Base-by-base conservation (phyloP, 2,888 invertebrate species). In the Limnephilus marmoratus region DNA sequence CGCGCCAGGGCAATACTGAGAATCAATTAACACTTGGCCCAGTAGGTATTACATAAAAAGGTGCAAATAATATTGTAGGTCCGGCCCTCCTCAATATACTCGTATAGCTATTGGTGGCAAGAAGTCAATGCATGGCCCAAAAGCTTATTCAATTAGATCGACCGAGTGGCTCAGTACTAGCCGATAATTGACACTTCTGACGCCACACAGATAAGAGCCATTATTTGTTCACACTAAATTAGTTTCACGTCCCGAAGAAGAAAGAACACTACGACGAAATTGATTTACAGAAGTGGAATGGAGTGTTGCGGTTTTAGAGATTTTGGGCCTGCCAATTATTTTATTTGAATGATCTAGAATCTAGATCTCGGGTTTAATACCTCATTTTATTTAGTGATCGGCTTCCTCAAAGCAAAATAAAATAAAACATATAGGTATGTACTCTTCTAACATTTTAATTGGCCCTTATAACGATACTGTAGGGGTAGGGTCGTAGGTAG, bases 141-240 rank as follows among this genome's bases (percentile, higher is more conserved):
- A 92, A 92, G 87, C 34, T 68, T 92, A 90, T 92, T 91, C 91
- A 88, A 85, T 92, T 90, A 92, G 90, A 92, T 92, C 91, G 92
- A 68, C 45, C 81, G 49, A 49, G 90, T 82, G 37, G 34, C 37
- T 86, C 29, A 13, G 68, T 24, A 68, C 24, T 9, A 68, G 68
- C 24, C 68, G n/a, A 68, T 68, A 68, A 68, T 68, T 68, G 68
- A 68, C 68, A 68, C 68, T 68, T 45, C 45, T 24, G 49, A 86
- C 49, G 45, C 86, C 49, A 15, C 86, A 86, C 24, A 86, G 29
- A 45, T n/a, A 68, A 9, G 68, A 68, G 24, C 24, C 68, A 68
- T 68, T 68, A 68, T 68, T 68, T 68, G 68, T 29, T 86, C 37
- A n/a, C 29, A n/a, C 86, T 37, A 86, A 86, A 86, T 86, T 86